phyloP scores from a whole-genome alignment of 2,797 vertebrate species.

The Gallirallus australis region DNA sequence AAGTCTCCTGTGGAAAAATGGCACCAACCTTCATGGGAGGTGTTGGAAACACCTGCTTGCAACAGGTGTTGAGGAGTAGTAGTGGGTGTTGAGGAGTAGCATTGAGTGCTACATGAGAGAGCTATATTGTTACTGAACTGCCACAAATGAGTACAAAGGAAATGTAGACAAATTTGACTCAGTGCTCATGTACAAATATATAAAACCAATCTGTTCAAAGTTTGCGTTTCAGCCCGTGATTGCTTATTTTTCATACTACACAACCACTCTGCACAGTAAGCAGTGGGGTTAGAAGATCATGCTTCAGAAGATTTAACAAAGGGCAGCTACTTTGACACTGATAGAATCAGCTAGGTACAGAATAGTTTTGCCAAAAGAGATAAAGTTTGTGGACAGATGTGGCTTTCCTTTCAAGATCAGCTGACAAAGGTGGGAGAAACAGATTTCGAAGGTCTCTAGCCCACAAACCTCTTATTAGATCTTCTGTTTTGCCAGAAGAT shows the following conservation, averaged over 20 bases:
- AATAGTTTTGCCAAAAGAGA: background rate
- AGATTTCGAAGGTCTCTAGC: background rate
- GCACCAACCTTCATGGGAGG: background rate
- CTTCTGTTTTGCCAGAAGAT: background rate
- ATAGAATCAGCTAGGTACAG: background rate
- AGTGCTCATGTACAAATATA: background rate
- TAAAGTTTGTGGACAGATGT: background rate
- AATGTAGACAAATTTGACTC: background rate
- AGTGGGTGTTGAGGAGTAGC: background rate
- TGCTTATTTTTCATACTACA: background rate
- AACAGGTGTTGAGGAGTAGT: background rate
- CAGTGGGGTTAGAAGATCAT: background rate
- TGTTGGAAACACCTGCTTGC: background rate
- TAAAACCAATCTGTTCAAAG: background rate
- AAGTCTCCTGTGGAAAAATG: background rate
- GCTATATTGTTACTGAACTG: background rate
- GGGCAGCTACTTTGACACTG: background rate
- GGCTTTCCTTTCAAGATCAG: background rate
- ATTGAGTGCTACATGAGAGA: background rate
- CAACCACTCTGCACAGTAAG: background rate
- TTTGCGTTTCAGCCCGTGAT: background rate
- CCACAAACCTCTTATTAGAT: background rate
- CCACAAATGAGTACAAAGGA: background rate
- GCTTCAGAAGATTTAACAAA: background rate
- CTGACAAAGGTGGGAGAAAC: background rate